Evolutionary conservation across 64 coral and sea anemone genomes (phyloP), one percentile per base, ranked within the genome.

Genomic region (Pocillopora damicornis): DNA sequence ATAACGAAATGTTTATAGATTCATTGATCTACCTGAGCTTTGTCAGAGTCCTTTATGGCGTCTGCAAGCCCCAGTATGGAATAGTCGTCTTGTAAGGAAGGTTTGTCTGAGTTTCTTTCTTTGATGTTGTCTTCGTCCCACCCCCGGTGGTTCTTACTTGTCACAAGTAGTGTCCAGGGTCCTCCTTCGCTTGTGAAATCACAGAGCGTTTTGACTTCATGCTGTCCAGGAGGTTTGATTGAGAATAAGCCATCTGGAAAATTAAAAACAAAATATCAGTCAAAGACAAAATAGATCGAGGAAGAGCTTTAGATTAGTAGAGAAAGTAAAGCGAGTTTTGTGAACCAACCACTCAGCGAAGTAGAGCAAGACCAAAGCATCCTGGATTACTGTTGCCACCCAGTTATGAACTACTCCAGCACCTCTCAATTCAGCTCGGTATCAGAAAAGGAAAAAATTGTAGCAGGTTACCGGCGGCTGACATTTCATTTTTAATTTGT

Each of bases 151-250:
- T 82, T 68, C 57, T 78, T 79, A 35, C 92, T 94, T 38, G 92
- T 90, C 0, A 94, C 34, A 1, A 94, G 63, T 57, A 94, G n/a
- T 11, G 92, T 94, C 92, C 92, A 94, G 67, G 76, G 81, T 6
- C 92, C 92, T 30, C 92, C 88, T 11, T 90, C 80, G 5, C 74
- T 69, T 36, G 82, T 75, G 30, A 95, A 61, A 73, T 95, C 93
- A 79, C 93, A 95, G 35, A 82, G 88, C 22, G 93, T 95, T 77
- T 95, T 95, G 10, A 95, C 83, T 88, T 75, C 83, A 11, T 78
- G 35, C 15, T 77, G 58, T 37, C 89, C 89, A 60, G 61, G 71
- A 37, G 93, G 93, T 23, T 95, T 83, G 14, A 95, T 95, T 16
- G 85, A 59, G 42, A 91, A 91, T 72, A 88, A 18, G 7, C 93